A percentile compares a stretch with the other conserved stretches of the same genome.
Evolutionary conservation across 2,113 vertebrate genomes (phyloP).

Genomic region (Nannospalax galili): DNA sequence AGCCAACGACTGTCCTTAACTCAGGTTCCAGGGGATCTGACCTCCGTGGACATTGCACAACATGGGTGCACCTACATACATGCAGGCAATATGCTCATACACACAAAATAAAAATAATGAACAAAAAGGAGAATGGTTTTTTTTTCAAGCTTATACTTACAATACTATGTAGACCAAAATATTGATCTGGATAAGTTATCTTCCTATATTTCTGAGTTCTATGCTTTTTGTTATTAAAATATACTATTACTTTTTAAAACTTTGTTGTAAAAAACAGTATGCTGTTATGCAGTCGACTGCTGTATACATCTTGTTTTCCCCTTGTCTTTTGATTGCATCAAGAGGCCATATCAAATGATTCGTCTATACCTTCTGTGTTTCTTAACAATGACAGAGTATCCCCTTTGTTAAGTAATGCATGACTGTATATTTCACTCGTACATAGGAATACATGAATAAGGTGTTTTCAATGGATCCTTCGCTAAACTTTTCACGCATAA

Average conservation of each 20-base stretch:
- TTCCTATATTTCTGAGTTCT: neutral
- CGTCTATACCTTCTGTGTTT: neutral
- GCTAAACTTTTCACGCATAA: constrained; percentile 27
- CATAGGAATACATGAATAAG: neutral
- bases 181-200: neutral
- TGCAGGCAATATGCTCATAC: too few relatives aligned
- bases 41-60: too few relatives aligned
- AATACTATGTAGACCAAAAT: constrained; percentile 4
- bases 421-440: neutral
- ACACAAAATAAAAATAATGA: too few relatives aligned
- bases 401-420: neutral
- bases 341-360: neutral
- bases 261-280: neutral
- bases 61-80: too few relatives aligned
- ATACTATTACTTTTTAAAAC: neutral
- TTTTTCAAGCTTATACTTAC: neutral
- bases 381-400: neutral
- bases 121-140: too few relatives aligned
- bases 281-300: neutral
- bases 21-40: too few relatives aligned
- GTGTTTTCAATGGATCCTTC: neutral
- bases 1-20: too few relatives aligned
- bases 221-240: neutral
- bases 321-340: neutral
- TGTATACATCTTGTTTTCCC: neutral